Percentiles rank a stretch among this genome's conserved stretches.
Conservation (phyloP, 2,888 invertebrate species). For the Volucella inflata region DNA sequence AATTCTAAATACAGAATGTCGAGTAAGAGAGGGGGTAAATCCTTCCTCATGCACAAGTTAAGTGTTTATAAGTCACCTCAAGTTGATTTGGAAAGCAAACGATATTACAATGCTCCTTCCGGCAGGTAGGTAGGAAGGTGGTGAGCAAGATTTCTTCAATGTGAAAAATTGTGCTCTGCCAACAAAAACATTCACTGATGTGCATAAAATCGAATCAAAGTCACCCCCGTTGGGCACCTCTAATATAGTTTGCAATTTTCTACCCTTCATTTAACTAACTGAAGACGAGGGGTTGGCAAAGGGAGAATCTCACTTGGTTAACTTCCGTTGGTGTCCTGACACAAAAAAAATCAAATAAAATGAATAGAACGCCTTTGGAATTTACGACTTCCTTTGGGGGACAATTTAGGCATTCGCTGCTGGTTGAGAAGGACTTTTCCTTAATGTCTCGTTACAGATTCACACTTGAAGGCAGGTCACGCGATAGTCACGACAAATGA, state of each 20-base stretch:
- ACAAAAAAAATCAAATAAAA: background rate
- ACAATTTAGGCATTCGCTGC: background rate
- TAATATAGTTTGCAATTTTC: constrained; percentile 29
- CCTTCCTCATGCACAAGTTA: too few species aligned
- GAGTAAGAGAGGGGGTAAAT: too few species aligned
- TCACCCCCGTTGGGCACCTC: constrained; percentile 24
- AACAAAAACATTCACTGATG: constrained; percentile 49
- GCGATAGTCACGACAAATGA: constrained; percentile 32
- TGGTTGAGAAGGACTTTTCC: constrained; percentile 3
- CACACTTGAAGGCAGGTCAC: constrained; percentile 20
- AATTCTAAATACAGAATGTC: too few species aligned
- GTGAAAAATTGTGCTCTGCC: constrained; percentile 27
- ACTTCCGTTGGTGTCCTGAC: background rate
- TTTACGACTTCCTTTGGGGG: background rate
- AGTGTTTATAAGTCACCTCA: background rate
- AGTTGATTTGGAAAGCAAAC: constrained; percentile 28
- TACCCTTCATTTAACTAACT: constrained; percentile 43
- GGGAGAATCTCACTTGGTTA: background rate
- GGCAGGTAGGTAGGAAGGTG: background rate
- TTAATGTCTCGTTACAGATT: constrained; percentile 9
- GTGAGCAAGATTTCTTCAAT: background rate
- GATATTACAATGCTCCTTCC: background rate
- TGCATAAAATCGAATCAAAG: constrained; percentile 65
- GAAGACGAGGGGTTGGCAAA: background rate
- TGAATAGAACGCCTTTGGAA: constrained; percentile 1